Base-by-base conservation (phyloP, 2,888 invertebrate species). In the Alloscopus bannaensis region DNA sequence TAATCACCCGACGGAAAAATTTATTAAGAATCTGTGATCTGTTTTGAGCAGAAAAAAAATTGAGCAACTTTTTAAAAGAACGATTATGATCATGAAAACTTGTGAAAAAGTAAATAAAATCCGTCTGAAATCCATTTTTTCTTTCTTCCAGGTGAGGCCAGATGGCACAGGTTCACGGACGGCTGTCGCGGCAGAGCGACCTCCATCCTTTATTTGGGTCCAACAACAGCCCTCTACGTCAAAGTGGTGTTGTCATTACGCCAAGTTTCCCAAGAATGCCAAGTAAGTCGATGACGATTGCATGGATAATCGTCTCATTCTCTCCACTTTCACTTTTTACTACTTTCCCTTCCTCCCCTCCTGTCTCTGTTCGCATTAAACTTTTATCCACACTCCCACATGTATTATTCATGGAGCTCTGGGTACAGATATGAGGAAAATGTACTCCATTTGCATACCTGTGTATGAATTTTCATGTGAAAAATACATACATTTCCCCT, bases 181-280 rank as follows among this genome's bases (percentile, higher is more conserved):
- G 8, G 79, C 79, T 40, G 84, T 85, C 36, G 83, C 86, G 22
- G 84, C 81, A 20, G 85, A 86, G 42, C 77, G 86, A 28, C 85
- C 85, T 45, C 84, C 84, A 20, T 86, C 86, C 28, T 84, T 86
- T 69, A 84, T 86, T 31, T 86, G 86, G 86, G 81, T 84, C 73
- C 86, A 86, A 66, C 86, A 86, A 66, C 84, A 80, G 40, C 72
- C 79, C 26, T 24, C 78, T 8, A 77, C 83, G 47, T 82, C 83
- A 68, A 85, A 84, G 68, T 86, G 86, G 86, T 86, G 86, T 83
- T 86, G 86, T 81, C 85, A 85, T 80, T 86, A 86, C 73, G 90
- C 90, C 26, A 88, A 87, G 84, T 86, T 89, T 86, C 95, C 95
- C 86, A 96, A 95, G 90, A 96, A 96, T 91, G 95, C 95, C 89